Evolutionary conservation across 2,797 vertebrate species (phyloP).

Genomic region (Mycteria americana): DNA sequence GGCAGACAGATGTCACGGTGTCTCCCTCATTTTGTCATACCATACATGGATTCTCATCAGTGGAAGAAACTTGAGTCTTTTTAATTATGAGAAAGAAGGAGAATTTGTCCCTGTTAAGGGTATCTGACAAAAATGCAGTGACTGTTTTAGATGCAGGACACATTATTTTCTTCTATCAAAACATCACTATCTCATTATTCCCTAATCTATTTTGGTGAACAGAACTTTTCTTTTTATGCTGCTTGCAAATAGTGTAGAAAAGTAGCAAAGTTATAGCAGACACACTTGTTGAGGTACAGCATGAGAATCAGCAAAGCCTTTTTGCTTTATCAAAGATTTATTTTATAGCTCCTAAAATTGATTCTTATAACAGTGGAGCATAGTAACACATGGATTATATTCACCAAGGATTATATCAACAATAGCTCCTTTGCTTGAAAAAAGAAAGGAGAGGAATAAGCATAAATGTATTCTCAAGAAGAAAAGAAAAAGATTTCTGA

Average conservation of each 20-base stretch:
- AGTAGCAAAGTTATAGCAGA: neutral
- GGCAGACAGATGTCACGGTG: neutral
- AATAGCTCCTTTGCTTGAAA: neutral
- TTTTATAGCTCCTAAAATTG: neutral
- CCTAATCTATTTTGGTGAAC: neutral
- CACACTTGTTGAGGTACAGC: neutral
- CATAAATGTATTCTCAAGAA: neutral
- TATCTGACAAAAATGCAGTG: neutral
- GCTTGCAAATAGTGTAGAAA: neutral
- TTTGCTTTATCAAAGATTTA: neutral
- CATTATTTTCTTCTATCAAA: neutral
- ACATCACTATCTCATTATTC: neutral
- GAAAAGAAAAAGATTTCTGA: neutral
- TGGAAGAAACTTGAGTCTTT: neutral
- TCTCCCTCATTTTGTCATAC: neutral
- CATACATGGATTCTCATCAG: neutral
- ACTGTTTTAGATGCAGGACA: neutral
- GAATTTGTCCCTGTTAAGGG: neutral
- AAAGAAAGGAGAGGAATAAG: neutral
- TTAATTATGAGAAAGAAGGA: neutral
- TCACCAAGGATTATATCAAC: neutral
- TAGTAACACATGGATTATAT: neutral
- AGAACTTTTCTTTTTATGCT: neutral
- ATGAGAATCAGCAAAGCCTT: neutral
- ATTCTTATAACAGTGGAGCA: neutral